These are phyloP conservation scores for Anoncus sp. DNA, from an alignment of 2,888 invertebrate species.

Conservation along the genomic window DNA sequence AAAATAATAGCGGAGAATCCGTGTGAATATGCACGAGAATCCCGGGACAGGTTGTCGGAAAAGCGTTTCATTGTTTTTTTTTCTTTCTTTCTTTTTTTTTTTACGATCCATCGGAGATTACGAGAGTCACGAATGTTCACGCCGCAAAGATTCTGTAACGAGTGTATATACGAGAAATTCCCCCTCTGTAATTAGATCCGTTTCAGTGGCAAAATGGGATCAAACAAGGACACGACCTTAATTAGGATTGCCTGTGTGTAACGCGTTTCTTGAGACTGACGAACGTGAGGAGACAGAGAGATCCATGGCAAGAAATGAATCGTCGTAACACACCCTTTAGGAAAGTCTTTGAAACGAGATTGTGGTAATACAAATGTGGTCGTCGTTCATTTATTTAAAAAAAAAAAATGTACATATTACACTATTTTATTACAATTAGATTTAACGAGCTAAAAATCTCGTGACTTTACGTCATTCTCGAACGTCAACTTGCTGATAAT, in stretches of 20 bases:
- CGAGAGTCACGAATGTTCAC: constrained; percentile 36
- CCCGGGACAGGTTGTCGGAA: constrained; percentile 74
- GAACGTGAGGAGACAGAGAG: constrained; percentile 18
- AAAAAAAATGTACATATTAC: constrained; percentile 20
- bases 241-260: constrained; percentile 69
- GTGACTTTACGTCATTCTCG: constrained; percentile 39
- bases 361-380: constrained; percentile 11
- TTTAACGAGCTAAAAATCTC: constrained; percentile 14
- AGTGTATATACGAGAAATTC: constrained; percentile 71
- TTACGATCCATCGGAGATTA: constrained; percentile 57
- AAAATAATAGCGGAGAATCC: constrained; percentile 39
- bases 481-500: constrained; percentile 45
- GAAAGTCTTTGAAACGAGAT: constrained; percentile 25
- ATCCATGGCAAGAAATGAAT: constrained; percentile 16
- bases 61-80: constrained; percentile 71
- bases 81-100: constrained; percentile 34
- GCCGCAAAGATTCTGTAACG: constrained; percentile 67
- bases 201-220: constrained; percentile 72
- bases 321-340: constrained; percentile 33
- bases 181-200: constrained; percentile 75
- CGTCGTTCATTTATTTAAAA: constrained; percentile 15
- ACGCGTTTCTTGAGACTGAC: constrained; percentile 43
- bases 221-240: constrained; percentile 80
- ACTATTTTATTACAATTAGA: constrained; percentile 14
- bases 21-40: constrained; percentile 59